Evolutionary conservation across 2,113 vertebrate genomes (phyloP).

Genomic region (Onychorhynchus coronatus): DNA sequence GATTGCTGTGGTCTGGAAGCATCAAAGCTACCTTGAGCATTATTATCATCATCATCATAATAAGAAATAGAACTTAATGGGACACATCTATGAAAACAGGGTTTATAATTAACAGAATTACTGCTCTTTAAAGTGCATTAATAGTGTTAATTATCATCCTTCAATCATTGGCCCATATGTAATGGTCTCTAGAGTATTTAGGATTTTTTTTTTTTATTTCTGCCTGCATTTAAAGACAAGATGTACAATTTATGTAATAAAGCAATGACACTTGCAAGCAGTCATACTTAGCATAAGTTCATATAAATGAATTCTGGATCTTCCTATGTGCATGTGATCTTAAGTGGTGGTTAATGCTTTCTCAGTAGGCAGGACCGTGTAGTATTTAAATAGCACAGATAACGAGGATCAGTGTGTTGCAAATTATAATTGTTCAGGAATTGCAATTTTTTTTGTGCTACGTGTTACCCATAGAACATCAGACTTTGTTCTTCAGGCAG

Average conservation of each 20-base stretch:
- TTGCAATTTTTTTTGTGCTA: not conserved
- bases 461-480: not conserved
- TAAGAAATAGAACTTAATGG: not conserved
- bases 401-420: not conserved
- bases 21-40: not conserved
- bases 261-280: not conserved
- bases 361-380: not conserved
- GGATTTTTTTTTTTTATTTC: not conserved
- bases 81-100: not conserved
- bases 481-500: not conserved
- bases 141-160: not conserved
- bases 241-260: not conserved
- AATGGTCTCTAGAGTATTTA: not conserved
- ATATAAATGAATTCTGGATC: not conserved
- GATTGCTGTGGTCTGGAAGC: not conserved
- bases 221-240: not conserved
- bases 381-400: not conserved
- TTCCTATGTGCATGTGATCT: not conserved
- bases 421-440: not conserved
- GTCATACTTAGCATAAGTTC: not conserved
- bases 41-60: not conserved
- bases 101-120: not conserved
- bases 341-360: not conserved
- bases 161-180: not conserved
- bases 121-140: not conserved